phyloP scores from a whole-genome alignment of 1,140 invertebrate species.

The Hetaerina americana region DNA sequence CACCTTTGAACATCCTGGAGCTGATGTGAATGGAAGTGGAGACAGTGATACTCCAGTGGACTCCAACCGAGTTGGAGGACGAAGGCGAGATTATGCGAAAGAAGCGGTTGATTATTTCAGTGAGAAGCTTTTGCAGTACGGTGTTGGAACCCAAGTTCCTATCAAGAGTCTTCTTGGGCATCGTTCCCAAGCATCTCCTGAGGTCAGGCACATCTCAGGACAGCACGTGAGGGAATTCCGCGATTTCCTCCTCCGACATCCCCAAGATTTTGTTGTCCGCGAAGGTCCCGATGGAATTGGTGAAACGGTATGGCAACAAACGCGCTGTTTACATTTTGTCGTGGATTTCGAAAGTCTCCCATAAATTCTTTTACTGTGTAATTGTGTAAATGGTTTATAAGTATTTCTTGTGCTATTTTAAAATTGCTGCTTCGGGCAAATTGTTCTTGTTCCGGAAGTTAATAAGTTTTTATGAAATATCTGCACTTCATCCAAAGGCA shows the following conservation, averaged over 20 bases:
- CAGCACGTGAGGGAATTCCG: slow-evolving; percentile 89
- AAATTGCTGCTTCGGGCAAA: too few species aligned
- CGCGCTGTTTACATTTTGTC: too few species aligned
- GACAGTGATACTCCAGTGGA: slow-evolving; percentile 28
- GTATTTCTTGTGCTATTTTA: too few species aligned
- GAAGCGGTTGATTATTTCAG: slow-evolving; percentile 93
- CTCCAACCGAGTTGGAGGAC: slow-evolving; percentile 26
- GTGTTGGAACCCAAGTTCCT: slow-evolving; percentile 77
- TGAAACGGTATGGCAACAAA: background rate
- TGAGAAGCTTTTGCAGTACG: slow-evolving; percentile 78
- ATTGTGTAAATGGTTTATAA: too few species aligned
- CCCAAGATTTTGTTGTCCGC: slow-evolving; percentile 75
- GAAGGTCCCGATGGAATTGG: slow-evolving; percentile 53
- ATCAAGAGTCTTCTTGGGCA: slow-evolving; percentile 87
- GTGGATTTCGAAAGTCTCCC: too few species aligned
- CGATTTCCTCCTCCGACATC: slow-evolving; percentile 74
- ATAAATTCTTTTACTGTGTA: too few species aligned
- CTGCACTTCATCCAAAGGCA: too few species aligned
- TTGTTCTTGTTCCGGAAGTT: too few species aligned
- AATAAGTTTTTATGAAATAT: too few species aligned
- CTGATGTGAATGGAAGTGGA: slow-evolving; percentile 33
- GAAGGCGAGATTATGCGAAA: slow-evolving; percentile 74
- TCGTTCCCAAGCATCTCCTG: slow-evolving; percentile 83
- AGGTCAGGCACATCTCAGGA: slow-evolving; percentile 86
- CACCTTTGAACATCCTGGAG: slow-evolving; percentile 39